phyloP scores from a whole-genome alignment of 2,888 invertebrate species.

The Mimachlamys varia region DNA sequence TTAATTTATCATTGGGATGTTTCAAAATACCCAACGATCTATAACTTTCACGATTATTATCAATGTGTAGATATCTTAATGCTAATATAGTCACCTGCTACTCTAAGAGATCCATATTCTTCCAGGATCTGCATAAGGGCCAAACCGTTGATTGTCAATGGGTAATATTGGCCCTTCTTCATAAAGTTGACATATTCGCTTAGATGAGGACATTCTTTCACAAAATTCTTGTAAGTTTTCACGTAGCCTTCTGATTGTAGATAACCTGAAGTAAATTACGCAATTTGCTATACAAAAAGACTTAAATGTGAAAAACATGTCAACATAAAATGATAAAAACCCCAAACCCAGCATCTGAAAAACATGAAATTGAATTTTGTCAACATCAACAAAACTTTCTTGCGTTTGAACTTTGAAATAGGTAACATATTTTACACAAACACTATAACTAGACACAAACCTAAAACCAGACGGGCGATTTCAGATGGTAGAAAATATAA shows the following conservation, averaged over 20 bases:
- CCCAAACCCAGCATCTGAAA: not conserved
- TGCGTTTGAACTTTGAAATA: not conserved
- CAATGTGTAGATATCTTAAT: not conserved
- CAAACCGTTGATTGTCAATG: conserved; percentile 62
- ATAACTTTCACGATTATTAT: too few species aligned
- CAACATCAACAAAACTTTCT: not conserved
- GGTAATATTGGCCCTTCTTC: conserved; percentile 62
- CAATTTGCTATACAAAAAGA: not conserved
- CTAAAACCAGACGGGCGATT: conserved; percentile 65
- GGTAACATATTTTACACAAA: not conserved
- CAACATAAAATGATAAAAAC: not conserved
- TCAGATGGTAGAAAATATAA: conserved; percentile 66
- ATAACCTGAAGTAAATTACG: conserved; percentile 65
- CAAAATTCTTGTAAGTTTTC: conserved; percentile 65
- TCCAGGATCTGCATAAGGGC: conserved; percentile 65
- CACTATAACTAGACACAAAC: conserved; percentile 46
- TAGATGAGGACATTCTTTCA: conserved; percentile 69
- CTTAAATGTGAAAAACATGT: not conserved
- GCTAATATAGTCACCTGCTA: conserved; percentile 58
- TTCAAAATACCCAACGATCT: too few species aligned
- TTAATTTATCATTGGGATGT: too few species aligned
- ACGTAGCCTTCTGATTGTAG: conserved; percentile 64
- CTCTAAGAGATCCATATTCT: conserved; percentile 67
- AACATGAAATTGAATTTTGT: not conserved
- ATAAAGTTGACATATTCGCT: conserved; percentile 64